phyloP scores from a whole-genome alignment of 2,888 invertebrate species.

The Diogma glabrata region DNA sequence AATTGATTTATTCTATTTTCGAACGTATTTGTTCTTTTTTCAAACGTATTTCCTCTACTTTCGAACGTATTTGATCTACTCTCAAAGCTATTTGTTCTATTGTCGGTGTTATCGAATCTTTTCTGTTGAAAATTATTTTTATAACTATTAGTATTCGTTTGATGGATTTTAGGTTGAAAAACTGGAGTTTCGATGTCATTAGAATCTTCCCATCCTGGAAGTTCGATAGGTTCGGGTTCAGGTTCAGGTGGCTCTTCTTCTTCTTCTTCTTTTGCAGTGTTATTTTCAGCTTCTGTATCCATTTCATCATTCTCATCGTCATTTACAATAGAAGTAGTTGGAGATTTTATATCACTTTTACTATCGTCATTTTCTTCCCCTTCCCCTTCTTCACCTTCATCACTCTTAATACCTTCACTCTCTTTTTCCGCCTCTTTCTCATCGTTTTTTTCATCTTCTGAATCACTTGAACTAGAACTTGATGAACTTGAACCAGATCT shows the following conservation, averaged over 20 bases:
- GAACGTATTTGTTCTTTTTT: too few relatives aligned
- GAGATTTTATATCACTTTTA: slow-evolving; percentile 23
- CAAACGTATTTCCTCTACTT: too few relatives aligned
- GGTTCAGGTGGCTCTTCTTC: background rate
- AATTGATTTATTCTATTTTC: too few relatives aligned
- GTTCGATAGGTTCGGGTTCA: background rate
- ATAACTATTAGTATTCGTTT: too few relatives aligned
- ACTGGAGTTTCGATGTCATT: too few relatives aligned
- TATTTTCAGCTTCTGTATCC: slow-evolving; percentile 20
- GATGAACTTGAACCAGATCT: slow-evolving; percentile 12
- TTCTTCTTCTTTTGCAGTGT: slow-evolving; percentile 19
- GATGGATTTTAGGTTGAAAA: too few relatives aligned
- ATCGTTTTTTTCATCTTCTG: slow-evolving; percentile 23
- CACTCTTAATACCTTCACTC: slow-evolving; percentile 15
- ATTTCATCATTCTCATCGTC: slow-evolving; percentile 18
- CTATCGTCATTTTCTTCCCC: slow-evolving; percentile 20
- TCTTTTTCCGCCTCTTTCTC: slow-evolving; percentile 27
- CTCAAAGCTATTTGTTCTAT: background rate
- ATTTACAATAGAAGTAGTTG: slow-evolving; percentile 8
- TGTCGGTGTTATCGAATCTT: background rate
- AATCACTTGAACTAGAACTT: slow-evolving; percentile 33
- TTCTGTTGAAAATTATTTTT: too few relatives aligned
- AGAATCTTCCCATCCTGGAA: background rate
- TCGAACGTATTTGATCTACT: too few relatives aligned
- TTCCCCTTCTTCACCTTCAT: slow-evolving; percentile 16